Conservation (phyloP, 2,113 vertebrate species). For the Hucho hucho region DNA sequence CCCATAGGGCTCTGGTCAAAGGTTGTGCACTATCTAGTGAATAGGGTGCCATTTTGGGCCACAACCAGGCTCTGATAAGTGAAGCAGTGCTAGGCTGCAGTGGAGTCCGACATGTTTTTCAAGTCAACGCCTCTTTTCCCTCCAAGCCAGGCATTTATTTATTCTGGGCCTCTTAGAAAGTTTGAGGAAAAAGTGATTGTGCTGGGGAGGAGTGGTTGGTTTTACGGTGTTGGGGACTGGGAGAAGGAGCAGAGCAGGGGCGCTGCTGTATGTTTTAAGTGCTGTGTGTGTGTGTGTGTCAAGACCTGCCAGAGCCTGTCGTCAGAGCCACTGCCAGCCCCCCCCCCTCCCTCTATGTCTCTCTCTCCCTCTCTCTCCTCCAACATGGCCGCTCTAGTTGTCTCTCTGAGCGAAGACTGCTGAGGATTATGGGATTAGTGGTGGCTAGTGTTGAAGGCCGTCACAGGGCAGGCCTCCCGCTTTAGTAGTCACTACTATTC, state of each 20-base stretch:
- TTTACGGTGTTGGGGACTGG: neutral
- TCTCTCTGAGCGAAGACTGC: constrained; percentile 24
- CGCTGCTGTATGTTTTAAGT: too few relatives aligned
- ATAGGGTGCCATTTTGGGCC: too few relatives aligned
- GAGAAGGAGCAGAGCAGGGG: neutral
- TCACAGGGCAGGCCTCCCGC: neutral
- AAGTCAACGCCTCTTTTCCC: constrained; percentile 10
- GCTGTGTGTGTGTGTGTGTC: neutral
- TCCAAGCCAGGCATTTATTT: constrained; percentile 21
- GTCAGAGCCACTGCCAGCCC: neutral
- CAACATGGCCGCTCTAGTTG: neutral
- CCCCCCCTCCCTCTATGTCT: neutral
- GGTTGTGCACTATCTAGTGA: too few relatives aligned
- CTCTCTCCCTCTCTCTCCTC: neutral
- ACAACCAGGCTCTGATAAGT: too few relatives aligned
- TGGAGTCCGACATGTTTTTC: constrained; percentile 49
- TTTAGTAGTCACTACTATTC: too few relatives aligned
- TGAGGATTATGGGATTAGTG: constrained; percentile 71
- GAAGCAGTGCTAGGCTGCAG: constrained; percentile 31
- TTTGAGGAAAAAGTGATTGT: constrained; percentile 8
- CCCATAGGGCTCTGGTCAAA: too few relatives aligned
- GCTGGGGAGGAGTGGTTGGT: too few relatives aligned
- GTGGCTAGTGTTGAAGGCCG: constrained; percentile 22
- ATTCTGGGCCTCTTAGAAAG: constrained; percentile 21
- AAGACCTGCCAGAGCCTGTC: neutral